Conservation (phyloP, 2,888 invertebrate genomes). For the Lepidochitona cinerea region DNA sequence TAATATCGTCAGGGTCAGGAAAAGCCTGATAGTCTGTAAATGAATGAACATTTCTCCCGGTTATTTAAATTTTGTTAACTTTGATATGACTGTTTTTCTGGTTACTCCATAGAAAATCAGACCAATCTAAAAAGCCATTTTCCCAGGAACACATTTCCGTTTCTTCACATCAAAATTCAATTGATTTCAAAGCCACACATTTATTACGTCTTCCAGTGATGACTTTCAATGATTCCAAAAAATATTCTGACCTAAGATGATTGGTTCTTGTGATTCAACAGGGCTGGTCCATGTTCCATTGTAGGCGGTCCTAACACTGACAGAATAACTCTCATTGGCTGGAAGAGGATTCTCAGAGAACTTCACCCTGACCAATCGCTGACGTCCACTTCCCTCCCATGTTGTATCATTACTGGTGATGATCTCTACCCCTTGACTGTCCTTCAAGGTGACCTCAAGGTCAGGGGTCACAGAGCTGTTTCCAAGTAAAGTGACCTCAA, state of each 20-base stretch:
- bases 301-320: not conserved
- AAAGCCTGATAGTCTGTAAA: too few relatives aligned
- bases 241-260: not conserved
- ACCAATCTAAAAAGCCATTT: too few relatives aligned
- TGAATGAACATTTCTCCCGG: too few relatives aligned
- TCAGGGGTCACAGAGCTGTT: not conserved
- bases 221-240: too few relatives aligned
- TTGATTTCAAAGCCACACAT: too few relatives aligned
- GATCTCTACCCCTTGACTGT: not conserved
- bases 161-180: too few relatives aligned
- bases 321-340: not conserved
- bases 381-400: constrained; percentile 1
- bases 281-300: not conserved
- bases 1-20: too few relatives aligned
- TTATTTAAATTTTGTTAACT: too few relatives aligned
- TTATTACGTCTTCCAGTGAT: too few relatives aligned
- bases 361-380: not conserved
- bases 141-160: too few relatives aligned
- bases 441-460: not conserved
- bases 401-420: not conserved
- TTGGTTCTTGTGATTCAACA: not conserved
- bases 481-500: not conserved
- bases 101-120: too few relatives aligned
- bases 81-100: too few relatives aligned
- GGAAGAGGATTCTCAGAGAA: not conserved